These are phyloP conservation scores for Trochalopteron elliotii DNA, from an alignment of 2,113 vertebrate species.

Conservation along the genomic window DNA sequence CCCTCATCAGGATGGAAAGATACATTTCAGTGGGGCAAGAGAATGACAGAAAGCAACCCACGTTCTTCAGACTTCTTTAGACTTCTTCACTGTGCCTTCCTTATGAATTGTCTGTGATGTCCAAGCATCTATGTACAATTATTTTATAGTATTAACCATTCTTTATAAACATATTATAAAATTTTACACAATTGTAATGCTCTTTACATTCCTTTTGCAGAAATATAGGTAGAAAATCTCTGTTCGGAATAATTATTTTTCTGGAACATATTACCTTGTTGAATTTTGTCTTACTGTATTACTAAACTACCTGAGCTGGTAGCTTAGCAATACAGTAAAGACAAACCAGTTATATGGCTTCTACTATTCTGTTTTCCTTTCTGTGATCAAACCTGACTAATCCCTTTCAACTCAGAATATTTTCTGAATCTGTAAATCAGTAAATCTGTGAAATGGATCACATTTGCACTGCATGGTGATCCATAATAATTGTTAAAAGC, in stretches of 20 bases:
- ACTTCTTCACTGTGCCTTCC: not conserved
- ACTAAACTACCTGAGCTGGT: not conserved
- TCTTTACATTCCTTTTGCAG: not conserved
- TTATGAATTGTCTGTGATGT: not conserved
- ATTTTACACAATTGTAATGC: accelerated
- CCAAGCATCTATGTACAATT: not conserved
- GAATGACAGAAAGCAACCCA: not conserved
- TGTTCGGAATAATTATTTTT: not conserved
- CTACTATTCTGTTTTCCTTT: not conserved
- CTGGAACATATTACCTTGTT: not conserved
- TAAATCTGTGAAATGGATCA: not conserved
- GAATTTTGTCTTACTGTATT: not conserved
- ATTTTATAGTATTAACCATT: not conserved
- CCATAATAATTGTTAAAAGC: not conserved
- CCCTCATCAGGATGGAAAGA: accelerated
- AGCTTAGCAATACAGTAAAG: not conserved
- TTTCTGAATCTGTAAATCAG: not conserved
- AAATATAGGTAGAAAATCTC: not conserved
- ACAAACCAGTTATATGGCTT: not conserved
- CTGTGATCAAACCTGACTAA: not conserved
- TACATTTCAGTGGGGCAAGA: not conserved
- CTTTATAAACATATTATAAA: not conserved
- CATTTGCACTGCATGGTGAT: not conserved
- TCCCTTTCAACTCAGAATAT: not conserved
- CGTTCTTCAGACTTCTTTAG: not conserved